phyloP scores from a whole-genome alignment of 2,888 invertebrate genomes.

The Papilio elwesi region DNA sequence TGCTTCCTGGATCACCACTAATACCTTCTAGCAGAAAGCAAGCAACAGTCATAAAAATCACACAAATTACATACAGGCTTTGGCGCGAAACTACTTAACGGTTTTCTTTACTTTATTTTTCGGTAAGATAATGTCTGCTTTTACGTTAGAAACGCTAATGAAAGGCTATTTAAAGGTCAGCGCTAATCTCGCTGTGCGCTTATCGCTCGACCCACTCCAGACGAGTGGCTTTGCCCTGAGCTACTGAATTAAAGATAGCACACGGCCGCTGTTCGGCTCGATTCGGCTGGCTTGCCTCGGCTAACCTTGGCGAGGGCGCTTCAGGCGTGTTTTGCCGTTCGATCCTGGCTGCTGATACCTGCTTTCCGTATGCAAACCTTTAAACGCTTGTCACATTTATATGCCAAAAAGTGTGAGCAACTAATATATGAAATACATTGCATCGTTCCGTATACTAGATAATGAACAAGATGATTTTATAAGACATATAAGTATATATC shows the following conservation, averaged over 20 bases:
- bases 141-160: slow-evolving; percentile 22
- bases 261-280: slow-evolving; percentile 42
- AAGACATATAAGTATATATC: too few species aligned
- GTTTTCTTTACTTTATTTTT: slow-evolving; percentile 37
- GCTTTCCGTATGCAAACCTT: slow-evolving; percentile 15
- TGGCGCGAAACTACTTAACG: slow-evolving; percentile 5
- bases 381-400: too few species aligned
- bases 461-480: too few species aligned
- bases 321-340: not conserved
- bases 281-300: slow-evolving; percentile 16
- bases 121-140: not conserved
- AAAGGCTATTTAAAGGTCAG: slow-evolving; percentile 25
- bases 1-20: not conserved
- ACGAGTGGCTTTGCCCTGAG: slow-evolving; percentile 39
- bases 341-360: slow-evolving; percentile 2
- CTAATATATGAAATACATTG: too few species aligned
- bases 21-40: not conserved
- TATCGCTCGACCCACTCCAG: slow-evolving; percentile 37
- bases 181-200: slow-evolving; percentile 31
- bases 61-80: slow-evolving; percentile 16
- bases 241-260: slow-evolving; percentile 50
- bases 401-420: too few species aligned
- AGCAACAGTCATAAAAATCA: not conserved
- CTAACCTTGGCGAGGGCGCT: too few species aligned
- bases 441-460: too few species aligned